Conservation (phyloP, 2,888 invertebrate species). For the Micropterix aruncella region DNA sequence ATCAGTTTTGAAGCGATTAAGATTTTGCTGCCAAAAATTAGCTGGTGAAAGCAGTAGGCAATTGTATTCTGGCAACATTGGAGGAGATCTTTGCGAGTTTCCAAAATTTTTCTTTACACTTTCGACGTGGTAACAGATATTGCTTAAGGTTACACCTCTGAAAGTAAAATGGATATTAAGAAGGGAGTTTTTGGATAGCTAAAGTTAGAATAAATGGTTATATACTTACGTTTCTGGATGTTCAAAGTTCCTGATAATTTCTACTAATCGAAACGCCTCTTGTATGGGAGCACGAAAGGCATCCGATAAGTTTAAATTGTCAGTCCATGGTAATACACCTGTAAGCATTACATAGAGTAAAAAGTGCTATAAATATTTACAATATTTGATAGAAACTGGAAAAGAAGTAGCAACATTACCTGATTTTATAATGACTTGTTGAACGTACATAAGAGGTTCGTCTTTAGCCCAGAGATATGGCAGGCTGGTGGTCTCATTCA, state of each 20-base stretch:
- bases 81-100: slow-evolving; percentile 33
- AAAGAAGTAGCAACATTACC: slow-evolving; percentile 21
- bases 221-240: slow-evolving; percentile 48
- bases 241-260: slow-evolving; percentile 75
- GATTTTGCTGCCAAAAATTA: slow-evolving; percentile 83
- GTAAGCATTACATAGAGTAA: slow-evolving; percentile 15
- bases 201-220: slow-evolving; percentile 33
- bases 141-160: slow-evolving; percentile 59
- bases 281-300: slow-evolving; percentile 84
- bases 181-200: slow-evolving; percentile 55
- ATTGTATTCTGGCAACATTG: slow-evolving; percentile 77
- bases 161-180: slow-evolving; percentile 19
- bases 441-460: slow-evolving; percentile 53
- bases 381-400: slow-evolving; percentile 2
- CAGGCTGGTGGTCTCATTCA: slow-evolving; percentile 33
- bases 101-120: slow-evolving; percentile 50
- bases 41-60: slow-evolving; percentile 88
- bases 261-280: slow-evolving; percentile 77
- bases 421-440: slow-evolving; percentile 59
- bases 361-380: not conserved
- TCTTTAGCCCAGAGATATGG: slow-evolving; percentile 48
- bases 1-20: slow-evolving; percentile 65
- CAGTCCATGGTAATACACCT: slow-evolving; percentile 80
- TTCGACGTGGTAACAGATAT: slow-evolving; percentile 77
- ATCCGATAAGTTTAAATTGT: slow-evolving; percentile 70